Percentiles rank a stretch among this genome's conserved stretches.
Evolutionary conservation across 2,113 vertebrate genomes (phyloP).

Genomic region (Zonotrichia leucophrys): DNA sequence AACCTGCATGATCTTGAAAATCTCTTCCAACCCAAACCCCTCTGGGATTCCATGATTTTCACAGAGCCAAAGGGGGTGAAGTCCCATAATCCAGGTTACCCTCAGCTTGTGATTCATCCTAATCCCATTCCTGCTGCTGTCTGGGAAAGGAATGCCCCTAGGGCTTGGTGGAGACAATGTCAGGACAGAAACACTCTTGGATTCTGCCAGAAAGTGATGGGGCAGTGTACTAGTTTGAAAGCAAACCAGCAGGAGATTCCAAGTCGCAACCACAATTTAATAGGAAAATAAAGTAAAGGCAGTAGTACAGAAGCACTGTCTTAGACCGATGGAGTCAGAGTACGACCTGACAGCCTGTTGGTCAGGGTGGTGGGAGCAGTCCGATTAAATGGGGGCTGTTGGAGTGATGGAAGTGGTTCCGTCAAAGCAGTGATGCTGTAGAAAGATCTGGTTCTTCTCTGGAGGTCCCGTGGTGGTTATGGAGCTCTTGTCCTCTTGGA

Average conservation of each 20-base stretch:
- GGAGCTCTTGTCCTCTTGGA: not conserved
- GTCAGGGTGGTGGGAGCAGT: not conserved
- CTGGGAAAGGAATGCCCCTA: not conserved
- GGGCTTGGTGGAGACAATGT: not conserved
- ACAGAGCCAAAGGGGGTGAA: not conserved
- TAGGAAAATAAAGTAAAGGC: not conserved
- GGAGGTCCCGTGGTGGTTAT: not conserved
- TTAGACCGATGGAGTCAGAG: not conserved
- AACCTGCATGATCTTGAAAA: not conserved
- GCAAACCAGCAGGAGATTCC: not conserved
- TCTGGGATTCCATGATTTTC: not conserved
- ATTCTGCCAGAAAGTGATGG: not conserved
- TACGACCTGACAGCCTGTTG: accelerated
- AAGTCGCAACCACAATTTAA: not conserved
- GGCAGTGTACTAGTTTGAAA: not conserved
- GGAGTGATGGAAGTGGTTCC: not conserved
- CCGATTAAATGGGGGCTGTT: accelerated
- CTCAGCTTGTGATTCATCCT: not conserved
- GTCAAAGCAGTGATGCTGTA: accelerated
- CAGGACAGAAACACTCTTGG: not conserved
- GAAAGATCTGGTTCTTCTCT: not conserved
- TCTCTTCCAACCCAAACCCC: not conserved
- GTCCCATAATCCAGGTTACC: not conserved
- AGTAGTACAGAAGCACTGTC: not conserved
- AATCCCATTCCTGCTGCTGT: not conserved